Percentiles rank a stretch among this genome's conserved stretches.
Conservation (phyloP, 2,797 vertebrate genomes). For the Spinus olivaceus region DNA sequence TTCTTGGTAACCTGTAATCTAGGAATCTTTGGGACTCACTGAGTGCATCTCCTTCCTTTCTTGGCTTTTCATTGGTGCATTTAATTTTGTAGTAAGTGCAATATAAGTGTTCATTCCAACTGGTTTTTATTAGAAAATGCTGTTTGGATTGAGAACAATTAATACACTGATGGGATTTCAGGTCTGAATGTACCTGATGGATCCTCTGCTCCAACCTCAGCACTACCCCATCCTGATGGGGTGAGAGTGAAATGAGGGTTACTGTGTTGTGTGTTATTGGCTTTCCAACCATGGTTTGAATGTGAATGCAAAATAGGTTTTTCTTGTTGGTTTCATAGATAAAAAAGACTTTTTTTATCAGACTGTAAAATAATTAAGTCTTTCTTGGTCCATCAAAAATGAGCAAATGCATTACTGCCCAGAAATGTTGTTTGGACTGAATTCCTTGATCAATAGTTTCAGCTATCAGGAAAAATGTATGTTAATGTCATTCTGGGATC, state of each 20-base stretch:
- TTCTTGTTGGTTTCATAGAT: background rate
- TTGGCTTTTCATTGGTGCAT: background rate
- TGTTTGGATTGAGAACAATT: background rate
- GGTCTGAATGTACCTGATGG: background rate
- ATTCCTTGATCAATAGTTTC: background rate
- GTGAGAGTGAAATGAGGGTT: background rate
- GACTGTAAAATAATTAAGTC: background rate
- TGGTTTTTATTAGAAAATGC: background rate
- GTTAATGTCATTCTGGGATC: background rate
- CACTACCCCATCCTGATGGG: background rate
- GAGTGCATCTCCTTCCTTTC: background rate
- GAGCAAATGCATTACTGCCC: background rate
- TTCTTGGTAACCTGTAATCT: background rate
- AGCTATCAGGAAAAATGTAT: background rate
- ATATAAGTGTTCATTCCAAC: background rate
- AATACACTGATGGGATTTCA: background rate
- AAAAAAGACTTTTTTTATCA: background rate
- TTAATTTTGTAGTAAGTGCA: background rate
- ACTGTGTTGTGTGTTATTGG: background rate
- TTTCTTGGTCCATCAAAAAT: background rate
- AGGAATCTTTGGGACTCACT: background rate
- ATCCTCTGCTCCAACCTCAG: background rate
- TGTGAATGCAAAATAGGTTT: background rate
- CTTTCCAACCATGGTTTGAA: background rate
- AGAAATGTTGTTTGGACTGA: background rate